These are phyloP conservation scores for Apostichopus californicus DNA, from an alignment of 35 echinoderm and acorn worm species.

Conservation along the genomic window DNA sequence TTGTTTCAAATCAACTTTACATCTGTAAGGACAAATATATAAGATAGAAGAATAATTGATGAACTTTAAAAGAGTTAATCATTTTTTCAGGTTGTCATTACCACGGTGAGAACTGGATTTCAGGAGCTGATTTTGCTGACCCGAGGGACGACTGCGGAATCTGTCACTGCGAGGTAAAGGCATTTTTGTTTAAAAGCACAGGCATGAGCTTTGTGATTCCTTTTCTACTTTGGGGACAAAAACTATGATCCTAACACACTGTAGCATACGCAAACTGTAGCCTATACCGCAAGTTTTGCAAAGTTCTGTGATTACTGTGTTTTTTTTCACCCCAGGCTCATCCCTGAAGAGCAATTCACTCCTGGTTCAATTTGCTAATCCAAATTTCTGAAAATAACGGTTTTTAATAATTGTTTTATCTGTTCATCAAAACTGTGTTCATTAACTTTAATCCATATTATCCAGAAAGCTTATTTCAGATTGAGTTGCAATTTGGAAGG, in stretches of 20 bases:
- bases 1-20: too few relatives aligned
- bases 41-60: too few relatives aligned
- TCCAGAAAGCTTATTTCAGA: too few relatives aligned
- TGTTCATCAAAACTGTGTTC: too few relatives aligned
- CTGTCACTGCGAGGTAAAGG: constrained; percentile 68
- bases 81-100: constrained; percentile 52
- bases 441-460: too few relatives aligned
- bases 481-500: too few relatives aligned
- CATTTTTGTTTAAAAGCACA: not conserved
- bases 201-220: not conserved
- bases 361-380: constrained; percentile 4
- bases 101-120: constrained; percentile 45
- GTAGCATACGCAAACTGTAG: too few relatives aligned
- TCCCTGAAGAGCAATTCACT: not conserved
- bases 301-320: not conserved
- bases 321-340: not conserved
- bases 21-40: too few relatives aligned
- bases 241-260: too few relatives aligned
- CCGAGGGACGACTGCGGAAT: constrained; percentile 67
- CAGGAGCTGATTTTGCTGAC: constrained; percentile 69
- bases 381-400: not conserved
- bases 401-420: not conserved
- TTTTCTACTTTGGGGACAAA: too few relatives aligned
- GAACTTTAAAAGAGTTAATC: too few relatives aligned
- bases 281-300: too few relatives aligned